Evolutionary conservation across 2,113 vertebrate genomes (phyloP).

Genomic region (Amphiprion percula): DNA sequence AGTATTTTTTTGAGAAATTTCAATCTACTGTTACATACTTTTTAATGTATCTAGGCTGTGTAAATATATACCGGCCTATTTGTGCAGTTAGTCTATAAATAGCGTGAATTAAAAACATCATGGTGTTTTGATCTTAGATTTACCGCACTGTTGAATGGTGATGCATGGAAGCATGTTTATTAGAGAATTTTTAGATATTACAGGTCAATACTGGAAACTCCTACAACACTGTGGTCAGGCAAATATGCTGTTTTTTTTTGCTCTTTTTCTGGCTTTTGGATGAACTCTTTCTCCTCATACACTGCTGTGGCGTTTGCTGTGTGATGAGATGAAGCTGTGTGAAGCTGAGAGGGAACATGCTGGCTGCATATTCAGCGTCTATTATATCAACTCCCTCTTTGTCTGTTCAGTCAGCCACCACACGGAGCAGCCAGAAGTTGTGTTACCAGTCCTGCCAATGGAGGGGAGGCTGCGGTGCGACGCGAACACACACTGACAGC

Average conservation of each 20-base stretch:
- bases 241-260: not conserved
- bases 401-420: slow-evolving; percentile 55
- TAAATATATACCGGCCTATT: too few relatives aligned
- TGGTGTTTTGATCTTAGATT: not conserved
- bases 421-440: slow-evolving; percentile 74
- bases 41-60: too few relatives aligned
- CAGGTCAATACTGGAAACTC: too few relatives aligned
- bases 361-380: slow-evolving; percentile 41
- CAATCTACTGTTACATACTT: not conserved
- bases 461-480: slow-evolving; percentile 50
- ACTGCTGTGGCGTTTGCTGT: slow-evolving; percentile 2
- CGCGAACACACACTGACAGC: slow-evolving; percentile 75
- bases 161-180: too few relatives aligned
- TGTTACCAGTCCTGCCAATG: slow-evolving; percentile 58
- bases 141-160: too few relatives aligned
- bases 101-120: not conserved
- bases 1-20: not conserved
- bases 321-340: slow-evolving; percentile 24
- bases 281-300: slow-evolving; percentile 1
- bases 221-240: too few relatives aligned
- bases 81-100: too few relatives aligned
- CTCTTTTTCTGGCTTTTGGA: not conserved
- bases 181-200: too few relatives aligned
- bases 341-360: slow-evolving; percentile 16
- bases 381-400: slow-evolving; percentile 42